Conservation (phyloP, 2,797 vertebrate genomes). For the Chaenodraco wilsoni region DNA sequence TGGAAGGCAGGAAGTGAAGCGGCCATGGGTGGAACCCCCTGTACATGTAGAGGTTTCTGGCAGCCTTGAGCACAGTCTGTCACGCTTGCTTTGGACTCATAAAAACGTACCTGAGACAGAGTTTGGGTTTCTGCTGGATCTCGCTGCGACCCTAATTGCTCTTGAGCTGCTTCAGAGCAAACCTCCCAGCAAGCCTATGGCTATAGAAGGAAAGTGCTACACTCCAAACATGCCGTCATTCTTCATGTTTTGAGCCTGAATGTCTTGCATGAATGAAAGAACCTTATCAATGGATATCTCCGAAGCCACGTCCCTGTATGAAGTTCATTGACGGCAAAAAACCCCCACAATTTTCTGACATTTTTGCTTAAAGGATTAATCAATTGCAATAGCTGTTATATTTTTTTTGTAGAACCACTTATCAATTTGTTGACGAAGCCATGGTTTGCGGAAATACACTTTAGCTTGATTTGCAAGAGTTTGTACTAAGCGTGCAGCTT, state of each 20-base stretch:
- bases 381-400: too few species aligned
- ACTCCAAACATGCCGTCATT: slow-evolving; percentile 64
- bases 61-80: slow-evolving; percentile 63
- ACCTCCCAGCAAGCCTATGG: slow-evolving; percentile 51
- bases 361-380: too few species aligned
- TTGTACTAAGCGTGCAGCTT: background rate
- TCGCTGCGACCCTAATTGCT: slow-evolving; percentile 70
- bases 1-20: slow-evolving; percentile 66
- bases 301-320: background rate
- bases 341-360: too few species aligned
- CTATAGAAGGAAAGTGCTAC: slow-evolving; percentile 47
- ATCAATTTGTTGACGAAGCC: too few species aligned
- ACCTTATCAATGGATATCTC: slow-evolving; percentile 23
- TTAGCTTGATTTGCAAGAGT: too few species aligned
- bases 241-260: slow-evolving; percentile 27
- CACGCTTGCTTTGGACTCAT: slow-evolving; percentile 74
- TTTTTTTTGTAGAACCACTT: too few species aligned
- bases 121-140: slow-evolving; percentile 71
- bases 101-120: slow-evolving; percentile 79
- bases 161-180: slow-evolving; percentile 70
- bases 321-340: too few species aligned
- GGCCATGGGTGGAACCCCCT: slow-evolving; percentile 61
- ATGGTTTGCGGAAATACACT: too few species aligned
- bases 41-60: slow-evolving; percentile 63
- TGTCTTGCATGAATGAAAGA: slow-evolving; percentile 56